phyloP scores from a whole-genome alignment of 2,113 vertebrate species.

The Chascanopsetta lugubris region DNA sequence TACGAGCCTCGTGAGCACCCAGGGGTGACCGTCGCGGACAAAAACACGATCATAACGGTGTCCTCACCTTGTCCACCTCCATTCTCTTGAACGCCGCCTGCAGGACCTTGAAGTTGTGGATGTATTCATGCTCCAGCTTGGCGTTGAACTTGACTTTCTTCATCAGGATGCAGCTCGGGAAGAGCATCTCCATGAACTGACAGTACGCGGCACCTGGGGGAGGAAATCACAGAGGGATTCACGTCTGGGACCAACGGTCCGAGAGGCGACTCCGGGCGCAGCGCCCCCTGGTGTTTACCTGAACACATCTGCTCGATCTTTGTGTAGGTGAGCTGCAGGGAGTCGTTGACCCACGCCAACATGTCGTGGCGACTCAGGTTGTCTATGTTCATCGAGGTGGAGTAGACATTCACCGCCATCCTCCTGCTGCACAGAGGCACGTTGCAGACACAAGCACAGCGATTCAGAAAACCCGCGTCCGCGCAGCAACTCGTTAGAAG shows the following conservation, averaged over 20 bases:
- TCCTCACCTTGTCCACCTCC: constrained; percentile 94
- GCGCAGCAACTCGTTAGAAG: too few relatives aligned
- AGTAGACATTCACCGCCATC: constrained; percentile 98
- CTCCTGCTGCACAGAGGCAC: constrained; percentile 80
- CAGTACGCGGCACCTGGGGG: constrained; percentile 89
- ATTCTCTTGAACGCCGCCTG: constrained; percentile 97
- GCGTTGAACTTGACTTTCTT: constrained; percentile 96
- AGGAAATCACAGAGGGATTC: not conserved
- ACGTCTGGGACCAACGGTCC: too few relatives aligned
- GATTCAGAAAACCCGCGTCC: too few relatives aligned
- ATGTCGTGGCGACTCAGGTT: constrained; percentile 98
- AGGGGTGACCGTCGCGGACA: not conserved
- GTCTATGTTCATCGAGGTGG: constrained; percentile 94
- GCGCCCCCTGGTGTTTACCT: constrained; percentile 80
- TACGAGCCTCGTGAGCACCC: too few relatives aligned
- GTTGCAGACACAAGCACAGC: not conserved
- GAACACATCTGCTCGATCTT: constrained; percentile 96
- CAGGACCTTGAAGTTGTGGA: constrained; percentile 97
- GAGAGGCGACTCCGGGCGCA: too few relatives aligned
- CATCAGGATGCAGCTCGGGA: constrained; percentile 92
- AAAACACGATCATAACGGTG: not conserved
- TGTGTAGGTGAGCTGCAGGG: constrained; percentile 92
- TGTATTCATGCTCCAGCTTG: constrained; percentile 93
- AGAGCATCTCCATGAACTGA: constrained; percentile 99
- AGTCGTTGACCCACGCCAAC: constrained; percentile 97